These are phyloP conservation scores for Bemisia tabaci DNA, from an alignment of 1,140 invertebrate genomes.

Conservation along the genomic window DNA sequence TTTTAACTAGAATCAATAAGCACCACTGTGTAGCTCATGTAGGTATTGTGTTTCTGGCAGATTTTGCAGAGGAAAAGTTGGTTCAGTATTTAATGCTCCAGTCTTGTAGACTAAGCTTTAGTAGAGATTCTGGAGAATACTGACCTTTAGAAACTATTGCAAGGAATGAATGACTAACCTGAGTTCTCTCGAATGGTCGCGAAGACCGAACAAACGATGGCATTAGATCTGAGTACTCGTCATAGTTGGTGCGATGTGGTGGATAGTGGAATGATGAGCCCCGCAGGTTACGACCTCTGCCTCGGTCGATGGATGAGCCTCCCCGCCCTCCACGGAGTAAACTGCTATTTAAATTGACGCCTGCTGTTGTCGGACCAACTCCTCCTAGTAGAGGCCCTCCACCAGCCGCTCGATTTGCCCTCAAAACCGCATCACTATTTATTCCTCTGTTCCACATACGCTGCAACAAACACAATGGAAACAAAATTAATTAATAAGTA, in stretches of 20 bases:
- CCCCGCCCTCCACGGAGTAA: slow-evolving; percentile 16
- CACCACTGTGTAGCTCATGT: too few species aligned
- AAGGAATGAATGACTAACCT: slow-evolving; percentile 26
- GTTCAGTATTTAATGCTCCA: too few species aligned
- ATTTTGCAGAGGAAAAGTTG: too few species aligned
- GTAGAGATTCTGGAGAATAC: too few species aligned
- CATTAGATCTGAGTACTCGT: slow-evolving; percentile 1
- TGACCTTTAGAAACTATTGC: too few species aligned
- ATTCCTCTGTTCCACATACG: slow-evolving; percentile 42
- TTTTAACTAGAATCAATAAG: too few species aligned
- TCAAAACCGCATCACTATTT: slow-evolving; percentile 39
- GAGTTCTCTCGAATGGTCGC: slow-evolving; percentile 29
- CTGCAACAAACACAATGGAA: too few species aligned
- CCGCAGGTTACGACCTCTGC: slow-evolving; percentile 29
- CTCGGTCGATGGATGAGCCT: slow-evolving; percentile 27
- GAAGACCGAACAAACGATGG: slow-evolving; percentile 9
- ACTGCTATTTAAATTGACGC: slow-evolving; percentile 21
- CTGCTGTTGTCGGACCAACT: slow-evolving; percentile 15
- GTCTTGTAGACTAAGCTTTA: too few species aligned
- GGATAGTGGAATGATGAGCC: slow-evolving; percentile 26
- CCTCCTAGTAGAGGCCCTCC: slow-evolving; percentile 27
- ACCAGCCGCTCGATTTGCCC: slow-evolving; percentile 26
- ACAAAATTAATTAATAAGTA: too few species aligned
- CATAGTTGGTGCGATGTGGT: slow-evolving; percentile 21
- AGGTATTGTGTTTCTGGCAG: too few species aligned